A percentile compares a stretch with the other conserved stretches of the same genome.
Conservation (phyloP, 2,113 vertebrate species). For the Trogon surrucura region DNA sequence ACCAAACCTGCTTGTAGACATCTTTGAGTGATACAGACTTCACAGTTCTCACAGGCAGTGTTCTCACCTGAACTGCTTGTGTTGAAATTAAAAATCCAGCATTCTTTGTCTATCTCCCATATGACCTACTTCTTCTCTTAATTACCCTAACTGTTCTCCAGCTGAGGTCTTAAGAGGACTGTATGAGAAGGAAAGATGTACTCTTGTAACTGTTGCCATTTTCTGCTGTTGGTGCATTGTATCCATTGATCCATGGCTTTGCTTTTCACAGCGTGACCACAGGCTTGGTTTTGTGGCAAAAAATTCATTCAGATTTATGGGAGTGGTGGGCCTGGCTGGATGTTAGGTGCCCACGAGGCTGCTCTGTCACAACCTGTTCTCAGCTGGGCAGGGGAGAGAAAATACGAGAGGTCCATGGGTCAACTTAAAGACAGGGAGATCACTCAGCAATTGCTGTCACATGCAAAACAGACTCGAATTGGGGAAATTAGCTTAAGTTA, state of each 20-base stretch:
- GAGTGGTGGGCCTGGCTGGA: not conserved
- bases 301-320: not conserved
- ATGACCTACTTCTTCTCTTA: not conserved
- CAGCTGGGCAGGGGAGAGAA: too few species aligned
- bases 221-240: not conserved
- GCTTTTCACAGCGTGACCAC: not conserved
- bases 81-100: not conserved
- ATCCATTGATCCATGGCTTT: not conserved
- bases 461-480: not conserved
- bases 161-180: not conserved
- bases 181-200: not conserved
- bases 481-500: not conserved
- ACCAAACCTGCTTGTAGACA: not conserved
- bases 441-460: not conserved
- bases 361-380: not conserved
- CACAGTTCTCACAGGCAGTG: not conserved
- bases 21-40: not conserved
- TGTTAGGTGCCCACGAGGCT: not conserved
- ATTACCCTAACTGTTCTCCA: not conserved
- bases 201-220: not conserved
- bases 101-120: not conserved
- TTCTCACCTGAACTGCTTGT: not conserved
- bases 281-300: not conserved
- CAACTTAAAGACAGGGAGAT: not conserved
- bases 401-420: too few species aligned